phyloP scores from a whole-genome alignment of 1,140 invertebrate genomes.

The Amphibalanus amphitrite region DNA sequence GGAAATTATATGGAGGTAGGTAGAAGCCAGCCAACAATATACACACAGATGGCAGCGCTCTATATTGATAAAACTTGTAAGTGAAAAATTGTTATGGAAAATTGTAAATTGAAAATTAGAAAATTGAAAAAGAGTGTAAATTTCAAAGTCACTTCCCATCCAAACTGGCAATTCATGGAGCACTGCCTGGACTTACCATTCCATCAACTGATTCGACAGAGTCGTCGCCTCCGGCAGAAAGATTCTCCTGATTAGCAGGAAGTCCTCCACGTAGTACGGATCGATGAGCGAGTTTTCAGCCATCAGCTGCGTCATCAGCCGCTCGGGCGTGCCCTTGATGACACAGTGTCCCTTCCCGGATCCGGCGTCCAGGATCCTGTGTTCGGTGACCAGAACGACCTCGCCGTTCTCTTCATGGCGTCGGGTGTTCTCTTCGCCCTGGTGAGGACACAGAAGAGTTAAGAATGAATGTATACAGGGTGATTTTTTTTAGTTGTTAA shows the following conservation, averaged over 20 bases:
- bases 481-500: no score
- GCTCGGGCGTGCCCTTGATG: slow-evolving; percentile 69
- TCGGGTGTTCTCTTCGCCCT: slow-evolving; percentile 81
- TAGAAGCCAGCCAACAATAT: no score
- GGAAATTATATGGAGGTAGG: no score
- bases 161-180: no score
- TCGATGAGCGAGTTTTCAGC: slow-evolving; percentile 86
- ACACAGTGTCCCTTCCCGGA: slow-evolving; percentile 59
- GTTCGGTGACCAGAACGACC: slow-evolving; percentile 79
- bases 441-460: slow-evolving; percentile 29
- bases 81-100: no score
- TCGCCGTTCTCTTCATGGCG: slow-evolving; percentile 72
- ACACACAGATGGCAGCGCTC: no score
- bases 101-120: no score
- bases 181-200: slow-evolving; percentile 46
- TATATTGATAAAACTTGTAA: no score
- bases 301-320: slow-evolving; percentile 79
- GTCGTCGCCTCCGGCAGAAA: slow-evolving; percentile 72
- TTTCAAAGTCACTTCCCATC: no score
- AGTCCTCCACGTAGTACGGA: slow-evolving; percentile 95
- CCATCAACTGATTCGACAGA: slow-evolving; percentile 68
- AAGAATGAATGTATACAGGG: no score
- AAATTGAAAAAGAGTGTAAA: no score
- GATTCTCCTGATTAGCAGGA: slow-evolving; percentile 90
- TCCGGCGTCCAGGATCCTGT: slow-evolving; percentile 48